Percentiles rank a stretch among this genome's conserved stretches.
Evolutionary conservation across 1,140 invertebrate genomes (phyloP).

Genomic region (Cotesia chilonis): DNA sequence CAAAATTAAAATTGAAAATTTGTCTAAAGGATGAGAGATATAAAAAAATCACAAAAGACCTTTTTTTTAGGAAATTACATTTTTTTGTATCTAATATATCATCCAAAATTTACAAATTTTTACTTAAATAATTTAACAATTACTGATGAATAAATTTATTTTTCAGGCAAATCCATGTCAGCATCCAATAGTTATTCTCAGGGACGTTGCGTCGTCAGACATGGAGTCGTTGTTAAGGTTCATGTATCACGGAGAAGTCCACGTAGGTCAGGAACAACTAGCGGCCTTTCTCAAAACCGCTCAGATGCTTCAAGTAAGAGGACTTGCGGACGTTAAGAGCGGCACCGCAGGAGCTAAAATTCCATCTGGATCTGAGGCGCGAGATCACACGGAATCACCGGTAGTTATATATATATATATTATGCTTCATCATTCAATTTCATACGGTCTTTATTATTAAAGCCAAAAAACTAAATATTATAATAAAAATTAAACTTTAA

Average conservation of each 20-base stretch:
- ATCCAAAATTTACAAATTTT: background rate
- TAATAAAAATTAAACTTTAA: background rate
- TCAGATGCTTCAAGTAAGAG: slow-evolving; percentile 88
- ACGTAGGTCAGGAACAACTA: slow-evolving; percentile 89
- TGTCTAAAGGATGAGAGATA: no score
- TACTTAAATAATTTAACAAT: slow-evolving; percentile 33
- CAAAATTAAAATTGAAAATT: no score
- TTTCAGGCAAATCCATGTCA: slow-evolving; percentile 87
- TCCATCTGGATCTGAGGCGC: slow-evolving; percentile 57
- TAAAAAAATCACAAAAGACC: no score
- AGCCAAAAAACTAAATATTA: background rate
- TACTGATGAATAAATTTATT: slow-evolving; percentile 34
- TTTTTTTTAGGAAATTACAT: no score
- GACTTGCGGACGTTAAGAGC: slow-evolving; percentile 83
- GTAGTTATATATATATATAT: slow-evolving; percentile 45
- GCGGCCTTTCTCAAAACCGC: slow-evolving; percentile 89
- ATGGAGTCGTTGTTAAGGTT: slow-evolving; percentile 91
- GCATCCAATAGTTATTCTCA: slow-evolving; percentile 91
- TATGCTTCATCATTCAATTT: slow-evolving; percentile 5
- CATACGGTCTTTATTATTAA: background rate
- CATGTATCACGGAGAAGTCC: slow-evolving; percentile 95
- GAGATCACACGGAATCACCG: slow-evolving; percentile 60
- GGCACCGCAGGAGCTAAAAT: slow-evolving; percentile 64
- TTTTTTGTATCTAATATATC: no score
- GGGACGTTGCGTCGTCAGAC: slow-evolving; percentile 87